Evolutionary conservation across 2,797 vertebrate genomes (phyloP).

Genomic region (Vespertilio murinus): DNA sequence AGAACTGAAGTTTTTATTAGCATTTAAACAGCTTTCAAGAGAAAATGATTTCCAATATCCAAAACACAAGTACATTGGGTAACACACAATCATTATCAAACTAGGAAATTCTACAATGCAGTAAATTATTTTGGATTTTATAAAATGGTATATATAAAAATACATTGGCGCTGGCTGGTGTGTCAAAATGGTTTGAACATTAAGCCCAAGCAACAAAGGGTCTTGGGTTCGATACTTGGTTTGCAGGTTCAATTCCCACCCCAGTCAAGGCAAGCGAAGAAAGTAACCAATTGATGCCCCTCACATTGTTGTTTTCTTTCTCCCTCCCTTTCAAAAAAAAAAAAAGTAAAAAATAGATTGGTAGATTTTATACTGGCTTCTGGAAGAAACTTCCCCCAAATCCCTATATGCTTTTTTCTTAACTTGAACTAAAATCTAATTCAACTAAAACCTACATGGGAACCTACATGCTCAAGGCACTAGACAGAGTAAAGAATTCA

Average conservation of each 20-base stretch:
- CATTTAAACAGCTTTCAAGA: constrained; percentile 19
- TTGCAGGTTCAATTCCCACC: too few species aligned
- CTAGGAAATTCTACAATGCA: constrained; percentile 1
- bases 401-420: neutral
- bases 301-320: too few species aligned
- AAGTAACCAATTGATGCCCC: too few species aligned
- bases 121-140: neutral
- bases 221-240: too few species aligned
- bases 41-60: neutral
- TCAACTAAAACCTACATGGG: constrained; percentile 17
- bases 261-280: too few species aligned
- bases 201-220: too few species aligned
- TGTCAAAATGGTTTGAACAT: too few species aligned
- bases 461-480: neutral
- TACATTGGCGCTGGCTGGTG: neutral
- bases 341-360: neutral
- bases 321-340: too few species aligned
- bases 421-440: constrained; percentile 18
- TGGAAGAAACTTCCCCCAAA: constrained; percentile 36
- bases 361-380: constrained; percentile 34
- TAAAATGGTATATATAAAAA: neutral
- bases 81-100: constrained; percentile 23
- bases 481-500: neutral
- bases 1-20: neutral
- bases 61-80: constrained; percentile 1